Evolutionary conservation across 1,140 invertebrate genomes (phyloP).

Genomic region (Hylaeus volcanicus): DNA sequence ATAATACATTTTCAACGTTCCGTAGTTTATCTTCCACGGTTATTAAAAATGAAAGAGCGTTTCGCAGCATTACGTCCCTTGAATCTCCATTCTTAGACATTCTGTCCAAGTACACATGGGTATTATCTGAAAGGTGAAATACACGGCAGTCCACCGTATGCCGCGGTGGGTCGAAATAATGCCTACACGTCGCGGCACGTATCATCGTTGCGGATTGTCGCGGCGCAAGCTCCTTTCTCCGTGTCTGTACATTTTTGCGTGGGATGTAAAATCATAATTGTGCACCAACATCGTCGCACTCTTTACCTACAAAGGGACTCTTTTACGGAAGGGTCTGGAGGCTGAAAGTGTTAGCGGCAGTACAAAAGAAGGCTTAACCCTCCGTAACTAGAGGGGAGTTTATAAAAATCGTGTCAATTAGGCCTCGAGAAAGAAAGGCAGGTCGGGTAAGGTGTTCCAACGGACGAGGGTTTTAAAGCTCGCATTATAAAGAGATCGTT

Average conservation of each 20-base stretch:
- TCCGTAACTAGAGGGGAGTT: slow-evolving; percentile 62
- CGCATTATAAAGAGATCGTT: slow-evolving; percentile 62
- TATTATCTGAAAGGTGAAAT: background rate
- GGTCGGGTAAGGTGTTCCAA: slow-evolving; percentile 48
- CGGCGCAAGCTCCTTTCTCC: slow-evolving; percentile 4
- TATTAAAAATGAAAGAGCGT: background rate
- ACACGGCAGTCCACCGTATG: background rate
- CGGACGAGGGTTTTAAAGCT: slow-evolving; percentile 55
- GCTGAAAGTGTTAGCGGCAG: slow-evolving; percentile 62
- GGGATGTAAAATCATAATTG: slow-evolving; percentile 54
- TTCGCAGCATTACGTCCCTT: background rate
- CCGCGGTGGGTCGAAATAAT: slow-evolving; percentile 9
- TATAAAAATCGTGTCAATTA: slow-evolving; percentile 76
- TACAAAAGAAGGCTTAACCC: slow-evolving; percentile 67
- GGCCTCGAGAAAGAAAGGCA: slow-evolving; percentile 62
- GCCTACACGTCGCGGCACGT: slow-evolving; percentile 1
- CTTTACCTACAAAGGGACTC: slow-evolving; percentile 58
- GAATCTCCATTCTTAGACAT: background rate
- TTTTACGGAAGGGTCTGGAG: slow-evolving; percentile 54
- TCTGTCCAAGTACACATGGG: background rate
- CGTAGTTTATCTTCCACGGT: no score
- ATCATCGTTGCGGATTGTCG: background rate
- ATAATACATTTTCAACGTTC: no score
- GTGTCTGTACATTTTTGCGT: slow-evolving; percentile 39
- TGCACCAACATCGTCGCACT: slow-evolving; percentile 56